Evolutionary conservation across 2,888 invertebrate species (phyloP).

Genomic region (Synergus japonicus): DNA sequence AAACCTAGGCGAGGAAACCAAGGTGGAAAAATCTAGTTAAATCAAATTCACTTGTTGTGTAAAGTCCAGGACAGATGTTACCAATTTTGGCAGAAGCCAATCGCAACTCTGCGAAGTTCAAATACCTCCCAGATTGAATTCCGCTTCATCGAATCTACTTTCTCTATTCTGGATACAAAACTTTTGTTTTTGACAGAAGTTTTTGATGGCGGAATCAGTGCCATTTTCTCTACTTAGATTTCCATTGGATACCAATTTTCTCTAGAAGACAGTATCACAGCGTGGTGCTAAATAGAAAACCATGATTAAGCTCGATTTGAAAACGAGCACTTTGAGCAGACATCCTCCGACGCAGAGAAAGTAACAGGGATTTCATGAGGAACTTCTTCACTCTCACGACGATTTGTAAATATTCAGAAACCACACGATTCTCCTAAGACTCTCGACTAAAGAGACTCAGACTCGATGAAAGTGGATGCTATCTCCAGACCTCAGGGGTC

Average conservation of each 20-base stretch:
- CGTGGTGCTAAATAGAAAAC: background rate
- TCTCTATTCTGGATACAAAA: slow-evolving; percentile 33
- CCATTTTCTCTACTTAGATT: slow-evolving; percentile 48
- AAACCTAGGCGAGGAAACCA: slow-evolving; percentile 43
- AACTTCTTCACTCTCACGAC: slow-evolving; percentile 58
- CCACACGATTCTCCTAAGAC: slow-evolving; percentile 56
- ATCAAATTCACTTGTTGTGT: background rate
- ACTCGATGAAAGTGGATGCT: slow-evolving; percentile 62
- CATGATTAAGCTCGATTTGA: slow-evolving; percentile 12
- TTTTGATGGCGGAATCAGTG: slow-evolving; percentile 47
- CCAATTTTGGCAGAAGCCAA: slow-evolving; percentile 12
- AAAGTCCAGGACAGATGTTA: slow-evolving; percentile 9
- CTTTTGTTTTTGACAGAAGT: background rate
- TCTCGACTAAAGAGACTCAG: slow-evolving; percentile 53
- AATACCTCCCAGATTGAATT: background rate
- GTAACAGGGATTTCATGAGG: slow-evolving; percentile 57
- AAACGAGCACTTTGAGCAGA: slow-evolving; percentile 10
- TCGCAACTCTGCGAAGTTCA: background rate
- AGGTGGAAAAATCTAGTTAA: slow-evolving; percentile 34
- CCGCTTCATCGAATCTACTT: slow-evolving; percentile 7
- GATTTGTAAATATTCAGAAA: slow-evolving; percentile 61
- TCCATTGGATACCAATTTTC: slow-evolving; percentile 32
- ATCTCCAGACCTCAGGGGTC: slow-evolving; percentile 59
- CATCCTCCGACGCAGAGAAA: slow-evolving; percentile 53
- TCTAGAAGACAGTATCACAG: background rate